Evolutionary conservation across 2,888 invertebrate species (phyloP), one percentile per base, ranked within the genome.

Genomic region (Stenolophus ochropezus): DNA sequence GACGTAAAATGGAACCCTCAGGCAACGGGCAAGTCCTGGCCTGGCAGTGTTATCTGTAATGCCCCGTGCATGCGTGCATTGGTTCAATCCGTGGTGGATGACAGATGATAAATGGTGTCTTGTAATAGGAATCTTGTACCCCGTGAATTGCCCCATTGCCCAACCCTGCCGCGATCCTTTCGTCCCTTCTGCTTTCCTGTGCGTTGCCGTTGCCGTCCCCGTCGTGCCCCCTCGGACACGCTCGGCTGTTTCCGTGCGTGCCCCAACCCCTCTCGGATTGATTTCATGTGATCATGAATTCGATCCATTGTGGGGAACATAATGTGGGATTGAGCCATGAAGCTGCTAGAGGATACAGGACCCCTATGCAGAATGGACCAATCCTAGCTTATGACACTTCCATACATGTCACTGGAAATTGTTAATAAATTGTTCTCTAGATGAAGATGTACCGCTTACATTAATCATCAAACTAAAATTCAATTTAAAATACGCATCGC

Each of bases 31-130:
- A 21, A 58, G 73, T 73, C 56, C 80, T 73, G 21, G 1, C 23
- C 80, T 80, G 80, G 51, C 18, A 21, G 47, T 58, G 73, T 80
- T 80, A 80, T 80, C 73, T 80, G 73, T 80, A 80, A 80, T 80
- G 56, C 73, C 73, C 80, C 73, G 73, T 80, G 80, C 80, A 80
- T 73, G 80, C 80, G 80, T 80, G 80, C 80, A 79, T 82, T 82
- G 82, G 82, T 82, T 69, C 69, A 69, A 33, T 84, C 85, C 82
- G 84, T 77, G 81, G 77, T 86, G 85, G 86, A 86, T 87, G 88
- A 88, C 88, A 88, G 87, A 88, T 89, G 89, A 89, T 89, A 88
- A 89, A 89, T 89, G 88, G 88, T 88, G 87, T 86, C 86, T 87
- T 86, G 87, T 88, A 89, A 89, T 88, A 88, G 88, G 87, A 87